Evolutionary conservation across 2,888 invertebrate genomes (phyloP), one percentile per base, ranked within the genome.

Genomic region (Agriotes lineatus): DNA sequence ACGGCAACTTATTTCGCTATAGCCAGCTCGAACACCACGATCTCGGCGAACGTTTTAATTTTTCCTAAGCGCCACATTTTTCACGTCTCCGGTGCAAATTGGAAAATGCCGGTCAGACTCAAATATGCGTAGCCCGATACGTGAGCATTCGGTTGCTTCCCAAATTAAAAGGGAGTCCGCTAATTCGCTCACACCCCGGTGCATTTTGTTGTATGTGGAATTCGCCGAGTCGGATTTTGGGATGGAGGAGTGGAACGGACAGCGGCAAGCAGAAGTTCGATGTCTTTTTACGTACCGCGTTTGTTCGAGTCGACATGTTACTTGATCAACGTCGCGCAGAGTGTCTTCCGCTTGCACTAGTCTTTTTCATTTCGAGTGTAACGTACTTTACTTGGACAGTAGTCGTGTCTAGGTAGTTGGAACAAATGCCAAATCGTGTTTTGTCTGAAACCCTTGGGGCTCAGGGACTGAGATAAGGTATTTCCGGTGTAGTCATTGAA

Each of bases 291-390:
- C 33, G 30, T 52, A 52, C 33, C 52, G 16, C 52, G 52, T 52
- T 52, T 52, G 52, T 35, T 52, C 16, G 7, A 33, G 19, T 52
- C 5, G 52, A 52, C 48, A 52, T 30, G 18, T 52, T 33, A 33
- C 52, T 52, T 52, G 52, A 52, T 52, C 52, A 52, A 52, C 30
- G 52, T 52, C 52, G 22, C 18, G 33, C 10, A 16, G 52, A 7
- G 16, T 52, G 30, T 52, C 33, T 22, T 33, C 12, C 22, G 33
- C 33, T 19, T 42, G 6, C 6, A 14, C 16, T 18, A 1, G 16
- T 16, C 16, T 16, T 25, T 25, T 25, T 25, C 4, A 25, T 25
- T 5, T 25, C 25, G 7, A 7, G 16, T 7, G 14, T 42, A 14
- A 42, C 18, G 14, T 42, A 14, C 16, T 18, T 7, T 7, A 2